Evolutionary conservation across 2,888 invertebrate species (phyloP).

Genomic region (Synanthedon myopaeformis): DNA sequence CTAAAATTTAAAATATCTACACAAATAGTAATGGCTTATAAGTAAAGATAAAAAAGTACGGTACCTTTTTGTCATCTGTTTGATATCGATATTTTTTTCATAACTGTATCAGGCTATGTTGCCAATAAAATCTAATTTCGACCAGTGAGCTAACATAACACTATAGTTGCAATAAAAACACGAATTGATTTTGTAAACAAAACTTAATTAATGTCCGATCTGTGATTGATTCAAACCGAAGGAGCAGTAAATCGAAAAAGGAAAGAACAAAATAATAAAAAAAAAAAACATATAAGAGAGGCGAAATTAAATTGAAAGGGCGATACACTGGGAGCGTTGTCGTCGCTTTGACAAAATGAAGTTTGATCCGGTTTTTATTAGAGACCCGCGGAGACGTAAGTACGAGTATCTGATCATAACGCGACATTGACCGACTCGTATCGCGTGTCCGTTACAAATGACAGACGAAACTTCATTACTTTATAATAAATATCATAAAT

Average conservation of each 20-base stretch:
- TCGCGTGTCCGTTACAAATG: not conserved
- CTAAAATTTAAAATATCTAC: too few species aligned
- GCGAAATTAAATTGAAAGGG: constrained; percentile 42
- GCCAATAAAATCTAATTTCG: too few species aligned
- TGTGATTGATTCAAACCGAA: not conserved
- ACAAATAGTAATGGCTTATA: too few species aligned
- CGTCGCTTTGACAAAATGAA: constrained; percentile 34
- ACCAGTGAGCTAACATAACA: too few species aligned
- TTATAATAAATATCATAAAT: not conserved
- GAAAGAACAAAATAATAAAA: constrained; percentile 10
- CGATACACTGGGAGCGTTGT: constrained; percentile 35
- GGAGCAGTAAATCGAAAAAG: constrained; percentile 7
- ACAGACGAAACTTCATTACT: not conserved
- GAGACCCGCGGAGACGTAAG: constrained; percentile 10
- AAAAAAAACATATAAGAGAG: constrained; percentile 8
- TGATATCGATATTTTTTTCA: too few species aligned
- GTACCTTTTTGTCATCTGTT: too few species aligned
- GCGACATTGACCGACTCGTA: constrained; percentile 10
- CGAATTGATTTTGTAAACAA: too few species aligned
- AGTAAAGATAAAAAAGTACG: too few species aligned
- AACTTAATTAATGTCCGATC: too few species aligned
- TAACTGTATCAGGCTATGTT: too few species aligned
- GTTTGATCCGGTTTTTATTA: constrained; percentile 40
- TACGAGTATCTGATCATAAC: constrained; percentile 8
- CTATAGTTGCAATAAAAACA: too few species aligned